These are phyloP conservation scores for Anthoptus insignis DNA, from an alignment of 2,888 invertebrate genomes.

Conservation along the genomic window DNA sequence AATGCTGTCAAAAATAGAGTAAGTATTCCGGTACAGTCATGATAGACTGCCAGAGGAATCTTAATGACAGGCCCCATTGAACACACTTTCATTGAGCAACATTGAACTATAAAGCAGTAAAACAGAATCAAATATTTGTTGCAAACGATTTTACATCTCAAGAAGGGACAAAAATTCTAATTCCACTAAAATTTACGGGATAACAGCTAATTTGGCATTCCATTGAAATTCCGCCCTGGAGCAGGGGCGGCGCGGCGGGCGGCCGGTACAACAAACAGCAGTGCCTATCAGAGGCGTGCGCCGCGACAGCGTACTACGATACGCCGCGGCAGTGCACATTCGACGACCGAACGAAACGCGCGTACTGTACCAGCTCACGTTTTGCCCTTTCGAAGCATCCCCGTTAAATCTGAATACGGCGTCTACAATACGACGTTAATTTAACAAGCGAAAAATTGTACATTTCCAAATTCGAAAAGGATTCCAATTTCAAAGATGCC, in stretches of 20 bases:
- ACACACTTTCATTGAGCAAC: too few species aligned
- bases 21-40: too few species aligned
- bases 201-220: conserved; percentile 28
- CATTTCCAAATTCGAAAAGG: conserved; percentile 23
- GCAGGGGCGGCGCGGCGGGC: conserved; percentile 47
- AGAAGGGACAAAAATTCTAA: conserved; percentile 20
- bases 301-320: conserved; percentile 54
- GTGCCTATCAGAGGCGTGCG: conserved; percentile 60
- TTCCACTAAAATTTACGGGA: conserved; percentile 6
- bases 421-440: neutral
- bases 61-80: too few species aligned
- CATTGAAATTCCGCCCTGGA: conserved; percentile 37
- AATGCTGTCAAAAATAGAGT: too few species aligned
- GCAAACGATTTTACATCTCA: neutral
- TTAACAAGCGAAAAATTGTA: neutral
- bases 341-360: conserved; percentile 69
- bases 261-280: conserved; percentile 59
- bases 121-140: too few species aligned
- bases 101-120: too few species aligned
- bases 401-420: conserved; percentile 10
- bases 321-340: conserved; percentile 69
- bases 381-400: conserved; percentile 8
- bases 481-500: conserved; percentile 56
- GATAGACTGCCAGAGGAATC: too few species aligned
- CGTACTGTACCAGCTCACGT: conserved; percentile 57